Conservation (phyloP, 2,113 vertebrate genomes). For the Channa argus region DNA sequence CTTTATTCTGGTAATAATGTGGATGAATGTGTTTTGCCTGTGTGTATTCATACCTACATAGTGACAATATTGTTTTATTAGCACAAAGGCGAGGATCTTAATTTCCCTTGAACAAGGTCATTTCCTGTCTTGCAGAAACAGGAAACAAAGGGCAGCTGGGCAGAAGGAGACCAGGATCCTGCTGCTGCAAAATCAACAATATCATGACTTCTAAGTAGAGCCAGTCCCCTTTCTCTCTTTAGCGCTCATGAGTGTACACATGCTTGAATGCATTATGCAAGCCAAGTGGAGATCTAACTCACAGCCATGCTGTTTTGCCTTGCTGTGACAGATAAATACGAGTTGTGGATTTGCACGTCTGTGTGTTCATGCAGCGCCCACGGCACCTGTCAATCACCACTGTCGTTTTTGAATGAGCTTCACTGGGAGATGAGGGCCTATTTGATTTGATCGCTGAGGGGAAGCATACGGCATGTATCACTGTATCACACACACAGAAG, state of each 20-base stretch:
- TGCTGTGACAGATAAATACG: slow-evolving; percentile 59
- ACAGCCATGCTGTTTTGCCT: slow-evolving; percentile 44
- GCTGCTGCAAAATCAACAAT: slow-evolving; percentile 47
- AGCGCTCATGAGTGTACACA: slow-evolving; percentile 32
- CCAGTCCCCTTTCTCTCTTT: slow-evolving; percentile 36
- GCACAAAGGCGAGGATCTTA: slow-evolving; percentile 24
- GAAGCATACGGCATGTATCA: slow-evolving; percentile 65
- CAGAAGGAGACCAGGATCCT: slow-evolving; percentile 28
- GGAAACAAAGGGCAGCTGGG: slow-evolving; percentile 43
- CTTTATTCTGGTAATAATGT: slow-evolving; percentile 27
- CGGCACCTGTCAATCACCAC: slow-evolving; percentile 74
- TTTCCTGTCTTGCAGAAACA: slow-evolving; percentile 52
- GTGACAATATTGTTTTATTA: slow-evolving; percentile 59
- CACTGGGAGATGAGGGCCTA: slow-evolving; percentile 66
- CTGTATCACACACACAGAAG: slow-evolving; percentile 50
- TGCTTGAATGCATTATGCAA: slow-evolving; percentile 56
- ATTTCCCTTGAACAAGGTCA: slow-evolving; percentile 63
- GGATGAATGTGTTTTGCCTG: slow-evolving; percentile 20
- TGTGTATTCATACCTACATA: slow-evolving; percentile 40
- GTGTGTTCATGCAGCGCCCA: slow-evolving; percentile 56
- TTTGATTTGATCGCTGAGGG: slow-evolving; percentile 76
- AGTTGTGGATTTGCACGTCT: slow-evolving; percentile 58
- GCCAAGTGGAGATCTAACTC: slow-evolving; percentile 52
- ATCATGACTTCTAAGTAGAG: slow-evolving; percentile 39
- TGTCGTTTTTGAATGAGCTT: slow-evolving; percentile 71